These are phyloP conservation scores for Hemibagrus guttatus DNA, from an alignment of 2,797 vertebrate genomes.

Conservation along the genomic window DNA sequence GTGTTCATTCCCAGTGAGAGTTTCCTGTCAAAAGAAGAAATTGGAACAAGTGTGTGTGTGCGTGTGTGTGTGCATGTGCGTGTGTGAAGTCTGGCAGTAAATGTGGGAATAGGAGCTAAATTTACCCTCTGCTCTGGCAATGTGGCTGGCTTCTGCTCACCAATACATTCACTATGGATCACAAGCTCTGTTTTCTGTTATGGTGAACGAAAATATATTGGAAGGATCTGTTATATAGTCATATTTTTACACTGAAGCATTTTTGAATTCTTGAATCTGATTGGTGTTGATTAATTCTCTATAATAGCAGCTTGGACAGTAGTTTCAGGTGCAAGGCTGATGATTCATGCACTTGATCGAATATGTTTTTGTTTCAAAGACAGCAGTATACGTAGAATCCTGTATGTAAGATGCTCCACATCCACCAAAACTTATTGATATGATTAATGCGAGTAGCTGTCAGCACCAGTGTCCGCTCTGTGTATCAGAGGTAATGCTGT, in stretches of 20 bases:
- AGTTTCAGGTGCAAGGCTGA: background rate
- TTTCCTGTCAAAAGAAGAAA: conserved; percentile 41
- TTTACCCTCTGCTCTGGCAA: conserved; percentile 53
- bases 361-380: background rate
- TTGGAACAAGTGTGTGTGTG: conserved; percentile 19
- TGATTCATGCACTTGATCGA: background rate
- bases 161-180: conserved; percentile 26
- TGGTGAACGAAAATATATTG: background rate
- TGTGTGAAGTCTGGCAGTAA: conserved; percentile 51
- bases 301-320: background rate
- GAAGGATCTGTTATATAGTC: background rate
- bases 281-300: background rate
- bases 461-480: background rate
- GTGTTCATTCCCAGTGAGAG: conserved; percentile 43
- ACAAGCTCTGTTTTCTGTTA: conserved; percentile 1
- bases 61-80: conserved; percentile 14
- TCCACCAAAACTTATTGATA: background rate
- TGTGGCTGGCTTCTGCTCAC: conserved; percentile 25
- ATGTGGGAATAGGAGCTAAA: conserved; percentile 58
- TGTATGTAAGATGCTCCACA: background rate
- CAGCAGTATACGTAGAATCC: background rate
- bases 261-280: background rate
- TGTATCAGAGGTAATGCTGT: background rate
- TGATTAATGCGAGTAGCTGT: background rate
- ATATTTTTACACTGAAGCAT: background rate